Conservation (phyloP, 2,113 vertebrate genomes). For the Dipodomys stephensi region DNA sequence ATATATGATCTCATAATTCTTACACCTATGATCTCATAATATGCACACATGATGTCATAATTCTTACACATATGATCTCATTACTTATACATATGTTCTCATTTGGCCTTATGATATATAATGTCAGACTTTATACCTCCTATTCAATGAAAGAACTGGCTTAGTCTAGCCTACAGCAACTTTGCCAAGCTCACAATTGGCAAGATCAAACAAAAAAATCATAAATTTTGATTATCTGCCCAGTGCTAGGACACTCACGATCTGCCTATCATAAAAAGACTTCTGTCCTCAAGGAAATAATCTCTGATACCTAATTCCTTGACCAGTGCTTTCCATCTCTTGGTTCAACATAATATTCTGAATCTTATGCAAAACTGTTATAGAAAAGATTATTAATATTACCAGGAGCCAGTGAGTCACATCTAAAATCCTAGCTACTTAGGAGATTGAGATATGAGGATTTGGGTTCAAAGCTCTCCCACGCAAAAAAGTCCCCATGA, state of each 20-base stretch:
- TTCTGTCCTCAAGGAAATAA: conserved; percentile 51
- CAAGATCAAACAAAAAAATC: conserved; percentile 47
- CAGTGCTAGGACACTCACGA: not conserved
- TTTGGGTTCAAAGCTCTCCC: too few relatives aligned
- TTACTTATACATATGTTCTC: not conserved
- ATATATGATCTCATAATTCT: too few relatives aligned
- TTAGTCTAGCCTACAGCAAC: conserved; percentile 37
- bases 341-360: conserved; percentile 12
- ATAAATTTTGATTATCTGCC: not conserved
- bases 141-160: conserved; percentile 14
- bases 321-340: not conserved
- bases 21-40: too few relatives aligned
- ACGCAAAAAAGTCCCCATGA: too few relatives aligned
- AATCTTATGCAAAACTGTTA: conserved; percentile 38
- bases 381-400: not conserved
- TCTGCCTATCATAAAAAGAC: conserved; percentile 24
- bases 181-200: not conserved
- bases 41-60: too few relatives aligned
- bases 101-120: conserved; percentile 12
- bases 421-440: too few relatives aligned
- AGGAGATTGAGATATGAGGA: too few relatives aligned
- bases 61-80: not conserved
- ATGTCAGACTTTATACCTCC: not conserved
- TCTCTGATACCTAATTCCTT: conserved; percentile 35
- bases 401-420: too few relatives aligned